phyloP scores from a whole-genome alignment of 1,140 invertebrate species.

The Zaprionus capensis region DNA sequence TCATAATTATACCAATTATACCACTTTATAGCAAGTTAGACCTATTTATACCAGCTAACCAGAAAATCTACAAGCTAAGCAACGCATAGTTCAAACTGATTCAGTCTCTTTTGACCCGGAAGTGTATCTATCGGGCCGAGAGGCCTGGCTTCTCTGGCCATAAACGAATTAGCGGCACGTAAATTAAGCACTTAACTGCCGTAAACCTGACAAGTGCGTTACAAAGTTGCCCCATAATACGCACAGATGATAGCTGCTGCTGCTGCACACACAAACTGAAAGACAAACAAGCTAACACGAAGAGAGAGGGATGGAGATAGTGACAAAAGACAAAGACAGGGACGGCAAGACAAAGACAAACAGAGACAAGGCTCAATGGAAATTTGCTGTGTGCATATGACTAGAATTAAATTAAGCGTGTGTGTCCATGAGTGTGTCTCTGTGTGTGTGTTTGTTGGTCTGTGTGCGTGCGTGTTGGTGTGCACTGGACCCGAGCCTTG shows the following conservation, averaged over 20 bases:
- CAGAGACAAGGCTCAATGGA: slow-evolving; percentile 57
- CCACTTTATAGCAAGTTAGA: neutral
- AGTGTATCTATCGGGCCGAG: neutral
- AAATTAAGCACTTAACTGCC: slow-evolving; percentile 68
- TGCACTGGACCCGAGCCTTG: slow-evolving; percentile 53
- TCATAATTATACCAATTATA: neutral
- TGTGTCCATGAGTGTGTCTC: neutral
- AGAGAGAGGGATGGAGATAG: neutral
- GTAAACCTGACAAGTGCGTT: slow-evolving; percentile 39
- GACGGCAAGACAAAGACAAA: slow-evolving; percentile 35
- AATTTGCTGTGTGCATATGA: slow-evolving; percentile 54
- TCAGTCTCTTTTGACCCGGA: neutral
- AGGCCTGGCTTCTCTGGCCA: neutral
- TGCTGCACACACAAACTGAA: neutral
- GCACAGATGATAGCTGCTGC: slow-evolving; percentile 20
- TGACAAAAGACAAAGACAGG: slow-evolving; percentile 16
- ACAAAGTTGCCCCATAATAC: slow-evolving; percentile 21
- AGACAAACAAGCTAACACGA: slow-evolving; percentile 13
- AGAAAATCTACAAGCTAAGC: neutral
- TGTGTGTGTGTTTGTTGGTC: neutral
- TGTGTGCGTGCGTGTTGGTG: slow-evolving; percentile 33
- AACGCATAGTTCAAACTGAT: neutral
- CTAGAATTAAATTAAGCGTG: slow-evolving; percentile 75
- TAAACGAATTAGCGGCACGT: slow-evolving; percentile 56
- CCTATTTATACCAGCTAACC: neutral